Base-by-base conservation (phyloP, 2,797 vertebrate genomes). In the Cyclura pinguis region DNA sequence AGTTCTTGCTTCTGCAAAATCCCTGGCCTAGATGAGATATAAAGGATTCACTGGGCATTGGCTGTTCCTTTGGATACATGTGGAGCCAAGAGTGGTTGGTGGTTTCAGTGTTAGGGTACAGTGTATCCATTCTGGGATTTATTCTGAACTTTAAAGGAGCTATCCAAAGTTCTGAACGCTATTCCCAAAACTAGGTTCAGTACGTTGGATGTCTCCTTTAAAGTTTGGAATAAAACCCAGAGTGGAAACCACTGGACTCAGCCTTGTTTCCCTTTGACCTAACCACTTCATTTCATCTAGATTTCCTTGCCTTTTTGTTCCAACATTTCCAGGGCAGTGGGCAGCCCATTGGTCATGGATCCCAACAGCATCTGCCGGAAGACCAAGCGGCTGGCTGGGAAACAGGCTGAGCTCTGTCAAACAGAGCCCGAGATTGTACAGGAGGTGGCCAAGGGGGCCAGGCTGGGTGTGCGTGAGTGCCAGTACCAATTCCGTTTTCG, bases 361-460 rank as follows among this genome's bases (percentile, higher is more conserved):
- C 98, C 99, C 89, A 99, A 99, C 97, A 99, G 99, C 96, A 99
- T 99, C 97, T 99, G 99, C 97, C 98, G 99, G 96, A 99, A 99
- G 97, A 98, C 99, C 0, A 98, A 98, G 96, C 97, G 99, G 32
- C 97, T 99, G 95, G 99, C 98, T 0, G 99, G 99, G 88, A 98
- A 99, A 93, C 99, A 99, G 97, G 99, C 98, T 0, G 99, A 99
- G 94, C 95, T 99, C 95, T 99, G 99, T 96, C 99, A 99, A 96
- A 98, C 98, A 6, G 99, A 99, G 95, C 99, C 99, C 0, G 99
- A 99, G 97, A 99, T 99, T 6, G 98, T 99, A 92, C 98, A 97
- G 4, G 99, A 99, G 96, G 98, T 99, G 90, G 99, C 98, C 91
- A 99, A 99, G 94, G 99, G 99, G 10, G 98, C 99, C 93, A 97